Evolutionary conservation across 2,888 invertebrate genomes (phyloP), one percentile per base, ranked within the genome.

Genomic region (Stenurella melanura): DNA sequence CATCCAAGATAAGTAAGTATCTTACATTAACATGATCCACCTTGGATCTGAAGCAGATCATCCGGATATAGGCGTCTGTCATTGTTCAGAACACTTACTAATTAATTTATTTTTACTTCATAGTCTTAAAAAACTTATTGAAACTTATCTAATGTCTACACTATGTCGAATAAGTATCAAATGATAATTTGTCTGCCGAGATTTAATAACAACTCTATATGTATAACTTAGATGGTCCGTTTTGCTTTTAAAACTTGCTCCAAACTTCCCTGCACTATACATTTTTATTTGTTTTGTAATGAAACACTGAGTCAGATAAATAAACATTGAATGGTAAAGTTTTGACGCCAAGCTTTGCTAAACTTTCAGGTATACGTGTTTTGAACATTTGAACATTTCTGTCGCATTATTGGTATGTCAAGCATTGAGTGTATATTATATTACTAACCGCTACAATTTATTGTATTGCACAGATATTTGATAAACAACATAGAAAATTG

Each of bases 281-380:
- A n/a, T 15, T 50, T 50, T 50, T 19, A 38, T 38, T 42, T 42
- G 19, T 61, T 26, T 64, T 18, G 63, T 63, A 64, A 42, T 50
- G 19, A 64, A 64, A 19, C 12, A 38, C 38, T 12, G 18, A 18
- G 5, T 64, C 26, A 17, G 38, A 64, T 64, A 64, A 64, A 64
- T 64, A 64, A 42, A 21, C 17, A 64, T 64, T 18, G 64, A 34
- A 18, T n/a, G 64, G 19, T 15, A 30, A 64, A 64, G 64, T 64
- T 64, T 21, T 19, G 18, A 64, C 42, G 42, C 42, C 10, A 30
- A 34, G 61, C 61, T 63, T 34, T 63, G n/a, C 50, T n/a, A n/a
- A 63, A 63, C 34, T 63, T 64, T 64, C 42, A 64, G 64, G 64
- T 64, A 21, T 38, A 64, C 64, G 64, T 64, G 64, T 64, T 64